These are phyloP conservation scores for Macrosiphum euphorbiae DNA, from an alignment of 2,888 invertebrate species.

Conservation along the genomic window DNA sequence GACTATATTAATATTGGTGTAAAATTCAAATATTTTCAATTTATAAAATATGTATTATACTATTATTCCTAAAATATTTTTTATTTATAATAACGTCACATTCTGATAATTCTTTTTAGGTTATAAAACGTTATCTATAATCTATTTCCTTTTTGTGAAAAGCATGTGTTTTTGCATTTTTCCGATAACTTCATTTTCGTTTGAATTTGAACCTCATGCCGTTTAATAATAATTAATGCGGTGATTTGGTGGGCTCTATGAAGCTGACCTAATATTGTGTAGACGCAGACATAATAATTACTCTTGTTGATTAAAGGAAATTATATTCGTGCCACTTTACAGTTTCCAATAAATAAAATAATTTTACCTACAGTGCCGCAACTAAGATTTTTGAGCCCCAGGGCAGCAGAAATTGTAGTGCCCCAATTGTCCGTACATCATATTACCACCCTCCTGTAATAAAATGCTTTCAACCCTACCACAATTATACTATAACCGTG, in stretches of 20 bases:
- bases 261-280: background rate
- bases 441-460: no score
- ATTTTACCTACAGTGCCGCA: background rate
- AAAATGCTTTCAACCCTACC: no score
- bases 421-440: no score
- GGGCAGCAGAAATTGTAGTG: no score
- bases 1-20: no score
- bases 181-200: conserved; percentile 24
- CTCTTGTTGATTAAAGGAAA: background rate
- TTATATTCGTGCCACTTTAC: background rate
- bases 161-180: background rate
- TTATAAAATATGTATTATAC: conserved; percentile 23
- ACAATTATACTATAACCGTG: no score
- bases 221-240: conserved; percentile 25
- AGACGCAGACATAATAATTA: background rate
- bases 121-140: background rate
- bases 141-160: background rate
- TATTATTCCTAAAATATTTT: conserved; percentile 26
- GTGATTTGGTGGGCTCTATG: background rate
- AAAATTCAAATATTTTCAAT: background rate
- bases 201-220: background rate
- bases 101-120: background rate
- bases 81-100: background rate
- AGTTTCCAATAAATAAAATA: background rate
- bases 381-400: no score